Evolutionary conservation across 2,888 invertebrate genomes (phyloP), one percentile per base, ranked within the genome.

Genomic region (Ormia ochracea): DNA sequence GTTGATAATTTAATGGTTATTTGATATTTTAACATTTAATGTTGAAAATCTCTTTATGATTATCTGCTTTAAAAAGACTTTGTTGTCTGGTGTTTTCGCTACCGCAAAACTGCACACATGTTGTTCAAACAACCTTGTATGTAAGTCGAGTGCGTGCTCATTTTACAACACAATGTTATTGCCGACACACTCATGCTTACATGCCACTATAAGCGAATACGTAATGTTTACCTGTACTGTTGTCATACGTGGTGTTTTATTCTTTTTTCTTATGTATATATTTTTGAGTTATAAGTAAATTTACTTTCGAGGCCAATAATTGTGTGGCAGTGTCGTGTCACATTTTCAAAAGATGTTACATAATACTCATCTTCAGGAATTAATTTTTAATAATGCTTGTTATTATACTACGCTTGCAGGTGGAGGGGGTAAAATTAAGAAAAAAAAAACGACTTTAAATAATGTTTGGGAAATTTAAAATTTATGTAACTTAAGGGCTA

Each of bases 1-100:
- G 66, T 43, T 50, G 36, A 41, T 61, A 76, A 68, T 70, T 76
- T 76, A 72, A 76, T 45, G 72, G 72, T 78, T 73, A 76, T 81
- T 72, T 78, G 52, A 81, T 78, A 78, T 63, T 41, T 50, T 23
- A 59, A 65, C 41, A 43, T 70, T 19, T 56, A 59, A 70, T 68
- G 78, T 48, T 68, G 33, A 75, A 65, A 72, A 75, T 56, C 33
- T 52, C 36, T 41, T 61, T 45, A 63, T 69, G 41, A 63, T 61
- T 56, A 52, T 61, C 26, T 59, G 19, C 23, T 43, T 65, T 26
- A 56, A 36, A 38, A 23, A 7, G 21, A 48, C 10, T 50, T 38
- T 17, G 52, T 45, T 45, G 43, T 26, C 63, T 38, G 54, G 54
- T 61, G n/a, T 33, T 41, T 9, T 23, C 48, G 26, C n/a, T 21